Conservation (phyloP, 2,888 invertebrate species). For the Salticus scenicus region DNA sequence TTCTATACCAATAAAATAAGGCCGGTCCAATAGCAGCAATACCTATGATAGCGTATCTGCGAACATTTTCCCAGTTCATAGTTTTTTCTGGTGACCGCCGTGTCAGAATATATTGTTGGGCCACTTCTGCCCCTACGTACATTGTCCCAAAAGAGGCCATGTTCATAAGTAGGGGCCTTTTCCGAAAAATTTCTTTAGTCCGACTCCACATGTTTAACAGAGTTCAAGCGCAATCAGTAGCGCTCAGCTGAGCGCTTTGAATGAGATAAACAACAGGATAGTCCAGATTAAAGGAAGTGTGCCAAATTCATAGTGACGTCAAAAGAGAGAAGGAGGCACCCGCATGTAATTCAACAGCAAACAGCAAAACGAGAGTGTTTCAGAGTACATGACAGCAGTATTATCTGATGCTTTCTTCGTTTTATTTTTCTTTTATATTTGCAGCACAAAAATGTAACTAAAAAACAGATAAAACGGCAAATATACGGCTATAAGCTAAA, state of each 20-base stretch:
- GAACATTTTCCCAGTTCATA: constrained; percentile 46
- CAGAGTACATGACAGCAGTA: not conserved
- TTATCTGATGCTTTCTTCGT: not conserved
- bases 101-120: constrained; percentile 56
- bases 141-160: constrained; percentile 66
- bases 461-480: too few species aligned
- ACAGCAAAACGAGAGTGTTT: not conserved
- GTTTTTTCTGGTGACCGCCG: not conserved
- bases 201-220: constrained; percentile 33
- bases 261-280: not conserved
- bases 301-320: not conserved
- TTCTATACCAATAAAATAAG: constrained; percentile 82
- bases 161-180: constrained; percentile 60
- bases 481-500: too few species aligned
- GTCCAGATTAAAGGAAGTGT: constrained; percentile 6
- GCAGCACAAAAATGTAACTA: not conserved
- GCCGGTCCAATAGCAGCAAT: constrained; percentile 87
- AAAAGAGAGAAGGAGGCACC: not conserved
- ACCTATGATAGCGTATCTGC: constrained; percentile 82
- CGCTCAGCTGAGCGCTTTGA: constrained; percentile 11
- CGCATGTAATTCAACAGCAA: not conserved
- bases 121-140: constrained; percentile 68
- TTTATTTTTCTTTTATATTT: not conserved
- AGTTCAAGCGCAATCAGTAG: not conserved
- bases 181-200: constrained; percentile 34